Percentiles rank a stretch among this genome's conserved stretches.
These are phyloP conservation scores for Cisticola juncidis DNA, from an alignment of 2,113 vertebrate genomes.

Conservation along the genomic window DNA sequence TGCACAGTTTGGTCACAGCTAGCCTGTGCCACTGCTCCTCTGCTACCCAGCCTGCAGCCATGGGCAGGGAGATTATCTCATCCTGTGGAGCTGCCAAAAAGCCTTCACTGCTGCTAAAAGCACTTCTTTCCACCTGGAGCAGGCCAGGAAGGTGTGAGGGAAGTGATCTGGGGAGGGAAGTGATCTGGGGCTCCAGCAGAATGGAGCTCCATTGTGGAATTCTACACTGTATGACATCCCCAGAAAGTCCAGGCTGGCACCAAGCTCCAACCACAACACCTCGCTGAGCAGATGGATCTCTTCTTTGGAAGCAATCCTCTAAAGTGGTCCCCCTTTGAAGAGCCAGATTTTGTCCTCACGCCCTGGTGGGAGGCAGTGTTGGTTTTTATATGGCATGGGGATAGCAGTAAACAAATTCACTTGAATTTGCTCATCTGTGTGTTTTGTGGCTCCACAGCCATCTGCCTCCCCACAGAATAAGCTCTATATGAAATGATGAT, in stretches of 20 bases:
- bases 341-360: not conserved
- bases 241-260: not conserved
- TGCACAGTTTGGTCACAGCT: not conserved
- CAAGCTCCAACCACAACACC: not conserved
- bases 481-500: not conserved
- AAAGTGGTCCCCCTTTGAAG: not conserved
- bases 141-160: not conserved
- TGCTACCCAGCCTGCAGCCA: not conserved
- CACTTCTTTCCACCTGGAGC: not conserved
- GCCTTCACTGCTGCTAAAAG: not conserved
- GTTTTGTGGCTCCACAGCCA: not conserved
- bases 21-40: not conserved
- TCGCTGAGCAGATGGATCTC: not conserved
- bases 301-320: not conserved
- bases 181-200: fast-evolving
- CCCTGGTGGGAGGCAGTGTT: fast-evolving
- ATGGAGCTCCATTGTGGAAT: not conserved
- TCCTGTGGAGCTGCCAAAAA: not conserved
- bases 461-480: not conserved
- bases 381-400: not conserved
- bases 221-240: not conserved
- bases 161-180: too few species aligned
- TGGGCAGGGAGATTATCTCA: not conserved
- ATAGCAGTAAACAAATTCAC: not conserved
- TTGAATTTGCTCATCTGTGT: not conserved